Conservation (phyloP, 2,113 vertebrate species). For the Mobula hypostoma region DNA sequence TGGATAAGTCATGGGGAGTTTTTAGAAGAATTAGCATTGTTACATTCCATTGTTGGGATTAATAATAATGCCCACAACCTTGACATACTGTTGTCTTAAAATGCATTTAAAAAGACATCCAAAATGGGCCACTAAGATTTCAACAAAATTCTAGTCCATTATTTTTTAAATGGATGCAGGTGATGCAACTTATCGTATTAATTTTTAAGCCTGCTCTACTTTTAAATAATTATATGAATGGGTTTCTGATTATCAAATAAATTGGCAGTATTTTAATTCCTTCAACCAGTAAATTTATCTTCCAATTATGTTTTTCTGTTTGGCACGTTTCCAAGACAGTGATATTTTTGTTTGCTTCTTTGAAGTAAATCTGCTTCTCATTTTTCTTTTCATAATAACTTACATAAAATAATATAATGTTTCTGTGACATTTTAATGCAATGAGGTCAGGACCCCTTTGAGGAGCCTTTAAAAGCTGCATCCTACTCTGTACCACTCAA, state of each 20-base stretch:
- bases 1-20: background rate
- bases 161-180: background rate
- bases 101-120: background rate
- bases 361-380: background rate
- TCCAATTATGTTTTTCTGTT: background rate
- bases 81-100: background rate
- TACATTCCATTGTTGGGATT: conserved; percentile 9
- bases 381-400: background rate
- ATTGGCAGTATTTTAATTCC: background rate
- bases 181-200: background rate
- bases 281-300: background rate
- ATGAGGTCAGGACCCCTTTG: background rate
- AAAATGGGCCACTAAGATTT: background rate
- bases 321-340: background rate
- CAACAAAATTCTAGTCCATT: background rate
- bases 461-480: background rate
- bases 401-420: background rate
- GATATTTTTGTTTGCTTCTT: background rate
- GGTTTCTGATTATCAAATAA: background rate
- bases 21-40: background rate
- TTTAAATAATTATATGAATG: background rate
- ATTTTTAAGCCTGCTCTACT: background rate
- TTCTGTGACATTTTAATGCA: background rate
- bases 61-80: background rate
- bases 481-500: background rate